Evolutionary conservation across 2,888 invertebrate genomes (phyloP).

Genomic region (Dasysyrphus albostriatus): DNA sequence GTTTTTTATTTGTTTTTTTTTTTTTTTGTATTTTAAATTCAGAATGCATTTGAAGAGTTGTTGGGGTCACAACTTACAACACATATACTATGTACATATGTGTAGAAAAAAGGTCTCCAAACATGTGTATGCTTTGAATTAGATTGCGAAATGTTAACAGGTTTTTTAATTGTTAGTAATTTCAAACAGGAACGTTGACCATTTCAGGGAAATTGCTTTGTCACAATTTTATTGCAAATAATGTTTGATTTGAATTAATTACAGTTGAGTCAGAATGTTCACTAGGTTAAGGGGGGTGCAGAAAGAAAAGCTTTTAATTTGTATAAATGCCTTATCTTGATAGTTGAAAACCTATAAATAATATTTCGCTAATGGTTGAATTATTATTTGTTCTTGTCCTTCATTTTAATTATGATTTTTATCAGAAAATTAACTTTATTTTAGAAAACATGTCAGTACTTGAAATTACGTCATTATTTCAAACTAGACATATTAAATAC

Average conservation of each 20-base stretch:
- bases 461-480: too few relatives aligned
- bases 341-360: background rate
- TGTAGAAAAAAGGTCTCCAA: background rate
- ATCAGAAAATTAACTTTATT: background rate
- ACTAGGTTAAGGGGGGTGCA: background rate
- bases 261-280: constrained; percentile 12
- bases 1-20: constrained; percentile 16
- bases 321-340: background rate
- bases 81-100: background rate
- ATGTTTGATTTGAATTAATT: constrained; percentile 25
- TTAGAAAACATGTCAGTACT: too few relatives aligned
- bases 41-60: background rate
- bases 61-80: background rate
- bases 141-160: constrained; percentile 62
- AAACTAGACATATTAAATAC: too few relatives aligned
- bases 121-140: constrained; percentile 46
- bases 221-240: background rate
- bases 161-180: constrained; percentile 54
- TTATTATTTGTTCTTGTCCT: background rate
- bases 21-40: constrained; percentile 34
- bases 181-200: constrained; percentile 45
- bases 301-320: background rate
- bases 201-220: constrained; percentile 47
- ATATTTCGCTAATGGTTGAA: background rate
- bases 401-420: background rate